Base-by-base conservation (phyloP, 2,113 vertebrate species). In the Nesogale talazaci region DNA sequence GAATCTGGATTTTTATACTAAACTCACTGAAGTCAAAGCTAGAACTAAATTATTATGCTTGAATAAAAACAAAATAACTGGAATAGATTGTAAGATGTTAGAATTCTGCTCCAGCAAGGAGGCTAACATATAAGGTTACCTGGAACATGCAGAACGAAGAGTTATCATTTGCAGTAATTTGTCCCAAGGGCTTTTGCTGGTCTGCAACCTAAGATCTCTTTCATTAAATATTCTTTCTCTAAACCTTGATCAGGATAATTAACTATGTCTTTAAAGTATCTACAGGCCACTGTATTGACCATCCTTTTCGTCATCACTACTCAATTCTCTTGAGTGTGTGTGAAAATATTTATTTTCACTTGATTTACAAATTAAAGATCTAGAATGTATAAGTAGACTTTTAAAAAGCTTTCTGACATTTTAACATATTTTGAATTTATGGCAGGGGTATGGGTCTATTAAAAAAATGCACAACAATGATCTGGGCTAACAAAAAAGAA, bases 1-100 rank as follows among this genome's bases (percentile, higher is more conserved):
- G 7, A 77, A 91, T 74, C 89, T 92, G 70, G 70, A n/a, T 86
- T 17, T 85, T 75, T 70, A 86, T 79, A 29, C 67, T 90, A 23
- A 10, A 87, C 82, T 90, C 69, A 94, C 87, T 34, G 31, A 83
- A 88, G 72, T 70, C 19, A 92, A 93, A 85, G 17, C 8, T 74
- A 79, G 57, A 93, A 86, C 22, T 80, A 86, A 92, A 40, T 83
- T 82, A 81, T 0, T 81, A 1, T 93, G 65, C 59, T 34, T 76
- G 23, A 22, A 83, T 29, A 4, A 17, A 36, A 80, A 42, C 5
- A 80, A 93, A 89, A 77, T 15, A 86, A 77, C 22, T 4, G 72
- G n/a, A 22, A 25, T 19, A 82, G 36, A 25, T 12, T 19, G 25
- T 11, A 85, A 75, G 75, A 63, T 4, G 19, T 6, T 1, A 78